Percentiles rank a stretch among this genome's conserved stretches.
These are phyloP conservation scores for Ptychodera flava DNA, from an alignment of 35 echinoderm and acorn worm species.

Conservation along the genomic window DNA sequence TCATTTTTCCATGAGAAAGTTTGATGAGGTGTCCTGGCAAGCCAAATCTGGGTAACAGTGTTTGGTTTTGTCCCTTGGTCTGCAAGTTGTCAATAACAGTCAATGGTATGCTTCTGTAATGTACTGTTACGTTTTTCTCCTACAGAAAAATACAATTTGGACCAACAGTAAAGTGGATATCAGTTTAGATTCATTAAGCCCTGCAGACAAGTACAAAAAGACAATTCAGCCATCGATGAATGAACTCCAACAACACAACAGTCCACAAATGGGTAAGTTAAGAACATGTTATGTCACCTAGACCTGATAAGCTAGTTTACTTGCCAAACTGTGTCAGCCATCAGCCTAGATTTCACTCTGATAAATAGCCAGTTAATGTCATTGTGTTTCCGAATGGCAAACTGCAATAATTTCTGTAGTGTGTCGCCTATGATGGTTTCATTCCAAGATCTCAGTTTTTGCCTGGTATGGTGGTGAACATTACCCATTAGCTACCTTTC, in stretches of 20 bases:
- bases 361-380: neutral
- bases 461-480: no score
- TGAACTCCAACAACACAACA: conserved; percentile 52
- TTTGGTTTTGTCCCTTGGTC: no score
- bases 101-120: no score
- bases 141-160: conserved; percentile 90
- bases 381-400: neutral
- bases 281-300: neutral
- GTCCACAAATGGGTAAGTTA: conserved; percentile 7
- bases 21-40: no score
- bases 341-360: neutral
- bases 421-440: no score
- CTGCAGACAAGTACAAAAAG: conserved; percentile 82
- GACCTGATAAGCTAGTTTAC: neutral
- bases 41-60: no score
- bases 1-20: no score
- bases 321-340: neutral
- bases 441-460: no score
- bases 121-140: no score
- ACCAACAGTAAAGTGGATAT: conserved; percentile 78
- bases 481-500: no score
- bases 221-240: conserved; percentile 77
- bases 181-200: conserved; percentile 71
- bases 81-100: no score
- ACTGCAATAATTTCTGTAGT: neutral